These are phyloP conservation scores for Agonopterix heracliana DNA, from an alignment of 2,888 invertebrate genomes.

Conservation along the genomic window DNA sequence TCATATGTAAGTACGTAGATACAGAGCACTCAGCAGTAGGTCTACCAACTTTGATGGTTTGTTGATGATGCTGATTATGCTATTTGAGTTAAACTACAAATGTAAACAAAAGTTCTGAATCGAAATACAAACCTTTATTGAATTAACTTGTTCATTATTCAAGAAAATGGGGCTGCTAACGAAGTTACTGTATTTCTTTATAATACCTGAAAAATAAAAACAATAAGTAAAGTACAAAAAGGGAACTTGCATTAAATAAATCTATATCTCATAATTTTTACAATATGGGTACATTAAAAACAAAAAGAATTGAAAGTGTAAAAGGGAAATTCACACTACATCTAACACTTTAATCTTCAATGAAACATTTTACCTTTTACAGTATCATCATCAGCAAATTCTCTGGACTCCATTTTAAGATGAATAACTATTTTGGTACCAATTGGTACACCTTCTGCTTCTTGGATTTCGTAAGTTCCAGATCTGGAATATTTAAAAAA, in stretches of 20 bases:
- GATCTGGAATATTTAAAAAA: conserved; percentile 72
- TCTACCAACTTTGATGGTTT: too few species aligned
- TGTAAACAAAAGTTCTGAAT: neutral
- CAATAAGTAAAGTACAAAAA: neutral
- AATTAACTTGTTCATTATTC: conserved; percentile 92
- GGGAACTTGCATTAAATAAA: neutral
- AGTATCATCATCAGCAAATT: conserved; percentile 91
- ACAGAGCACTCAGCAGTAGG: too few species aligned
- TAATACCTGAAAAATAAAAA: conserved; percentile 78
- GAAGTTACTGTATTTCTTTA: conserved; percentile 98
- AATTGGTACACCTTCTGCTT: conserved; percentile 87
- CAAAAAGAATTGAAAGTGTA: too few species aligned
- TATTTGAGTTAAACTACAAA: neutral
- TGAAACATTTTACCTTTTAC: conserved; percentile 78
- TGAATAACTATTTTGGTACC: conserved; percentile 97
- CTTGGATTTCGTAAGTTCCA: conserved; percentile 92
- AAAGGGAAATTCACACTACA: neutral
- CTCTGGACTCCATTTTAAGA: conserved; percentile 90
- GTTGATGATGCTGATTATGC: neutral
- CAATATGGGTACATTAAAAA: too few species aligned
- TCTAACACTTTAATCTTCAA: neutral
- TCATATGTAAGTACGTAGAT: too few species aligned
- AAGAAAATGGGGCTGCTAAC: conserved; percentile 94
- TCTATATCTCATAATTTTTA: too few species aligned
- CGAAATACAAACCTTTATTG: conserved; percentile 79